Conservation (phyloP, 1,140 invertebrate genomes). For the Heliconius himera region DNA sequence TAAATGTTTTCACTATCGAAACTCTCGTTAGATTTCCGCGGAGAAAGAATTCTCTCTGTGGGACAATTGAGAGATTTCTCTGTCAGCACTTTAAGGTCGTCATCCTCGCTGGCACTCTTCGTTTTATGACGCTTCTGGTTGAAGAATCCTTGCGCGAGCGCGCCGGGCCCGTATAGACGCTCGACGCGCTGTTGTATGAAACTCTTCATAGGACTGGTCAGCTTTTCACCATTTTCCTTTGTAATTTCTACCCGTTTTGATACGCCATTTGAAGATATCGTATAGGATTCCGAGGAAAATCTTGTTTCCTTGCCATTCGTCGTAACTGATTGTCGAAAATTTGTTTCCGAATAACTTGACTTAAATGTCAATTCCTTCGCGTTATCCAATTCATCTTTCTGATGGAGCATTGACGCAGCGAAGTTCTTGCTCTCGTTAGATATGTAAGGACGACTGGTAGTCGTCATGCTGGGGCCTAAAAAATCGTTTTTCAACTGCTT, state of each 20-base stretch:
- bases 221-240: conserved; percentile 75
- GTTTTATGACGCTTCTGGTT: conserved; percentile 83
- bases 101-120: conserved; percentile 69
- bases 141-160: conserved; percentile 91
- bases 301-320: conserved; percentile 65
- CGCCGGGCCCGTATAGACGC: conserved; percentile 92
- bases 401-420: conserved; percentile 69
- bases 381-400: conserved; percentile 73
- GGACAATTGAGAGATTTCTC: conserved; percentile 74
- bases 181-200: conserved; percentile 95
- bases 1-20: conserved; percentile 62
- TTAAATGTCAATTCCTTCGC: conserved; percentile 72
- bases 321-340: conserved; percentile 72
- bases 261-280: conserved; percentile 71
- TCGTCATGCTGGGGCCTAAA: conserved; percentile 71
- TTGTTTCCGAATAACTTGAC: conserved; percentile 78
- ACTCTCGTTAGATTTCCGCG: conserved; percentile 56
- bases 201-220: conserved; percentile 85
- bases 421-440: conserved; percentile 72
- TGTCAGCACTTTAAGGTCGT: conserved; percentile 65
- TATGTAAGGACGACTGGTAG: conserved; percentile 66
- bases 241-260: conserved; percentile 75
- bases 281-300: conserved; percentile 74
- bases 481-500: conserved; percentile 77
- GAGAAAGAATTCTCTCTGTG: conserved; percentile 54